Conservation (phyloP, 2,113 vertebrate genomes). For the Columba janthina region DNA sequence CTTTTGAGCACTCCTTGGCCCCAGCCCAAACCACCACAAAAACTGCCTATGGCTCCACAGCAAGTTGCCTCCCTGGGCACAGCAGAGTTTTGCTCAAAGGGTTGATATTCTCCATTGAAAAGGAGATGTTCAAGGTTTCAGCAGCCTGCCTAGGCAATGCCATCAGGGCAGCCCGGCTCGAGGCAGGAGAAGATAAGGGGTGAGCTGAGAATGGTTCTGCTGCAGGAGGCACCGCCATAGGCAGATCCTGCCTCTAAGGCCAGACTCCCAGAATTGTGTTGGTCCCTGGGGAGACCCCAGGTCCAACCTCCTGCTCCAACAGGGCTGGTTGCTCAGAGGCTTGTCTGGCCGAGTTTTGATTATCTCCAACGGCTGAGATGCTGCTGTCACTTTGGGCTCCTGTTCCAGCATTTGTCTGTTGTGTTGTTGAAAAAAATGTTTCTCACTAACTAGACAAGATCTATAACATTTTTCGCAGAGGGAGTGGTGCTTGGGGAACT, state of each 20-base stretch:
- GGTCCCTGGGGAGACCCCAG: not conserved
- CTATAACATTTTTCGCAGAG: not conserved
- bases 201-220: not conserved
- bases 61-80: not conserved
- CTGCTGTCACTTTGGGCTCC: rapidly evolving
- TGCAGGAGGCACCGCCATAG: not conserved
- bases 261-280: rapidly evolving
- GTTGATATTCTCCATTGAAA: not conserved
- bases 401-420: not conserved
- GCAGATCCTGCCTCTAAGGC: not conserved
- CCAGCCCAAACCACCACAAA: not conserved
- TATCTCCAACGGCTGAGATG: not conserved
- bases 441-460: not conserved
- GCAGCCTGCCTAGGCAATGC: not conserved
- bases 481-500: not conserved
- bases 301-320: not conserved
- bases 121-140: not conserved
- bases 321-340: rapidly evolving
- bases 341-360: not conserved
- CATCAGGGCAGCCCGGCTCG: not conserved
- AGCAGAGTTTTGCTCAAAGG: not conserved
- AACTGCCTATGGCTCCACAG: not conserved
- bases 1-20: not conserved
- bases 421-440: not conserved
- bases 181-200: rapidly evolving